phyloP scores from a whole-genome alignment of 2,797 vertebrate genomes.

The Onychomys arenicola region DNA sequence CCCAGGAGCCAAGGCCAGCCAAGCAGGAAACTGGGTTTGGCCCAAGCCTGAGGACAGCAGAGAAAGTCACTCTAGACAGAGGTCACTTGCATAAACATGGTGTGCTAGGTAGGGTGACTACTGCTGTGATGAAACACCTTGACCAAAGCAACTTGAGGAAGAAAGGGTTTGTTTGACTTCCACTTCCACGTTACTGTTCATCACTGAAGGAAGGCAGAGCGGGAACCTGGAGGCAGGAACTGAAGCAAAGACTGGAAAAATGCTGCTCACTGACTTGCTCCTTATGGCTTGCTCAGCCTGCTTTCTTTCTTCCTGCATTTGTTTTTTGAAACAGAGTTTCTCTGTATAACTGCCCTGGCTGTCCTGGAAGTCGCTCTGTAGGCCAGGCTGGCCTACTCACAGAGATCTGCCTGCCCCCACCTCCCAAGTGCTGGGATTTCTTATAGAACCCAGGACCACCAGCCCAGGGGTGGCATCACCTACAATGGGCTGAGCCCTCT shows the following conservation, averaged over 20 bases:
- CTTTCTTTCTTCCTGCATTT: background rate
- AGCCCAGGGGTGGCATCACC: background rate
- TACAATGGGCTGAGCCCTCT: background rate
- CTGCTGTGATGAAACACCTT: background rate
- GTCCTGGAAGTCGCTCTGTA: background rate
- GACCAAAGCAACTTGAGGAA: no score
- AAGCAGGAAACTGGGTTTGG: background rate
- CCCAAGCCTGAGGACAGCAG: background rate
- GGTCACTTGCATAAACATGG: background rate
- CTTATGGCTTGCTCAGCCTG: background rate
- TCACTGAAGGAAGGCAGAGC: background rate
- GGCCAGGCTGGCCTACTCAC: no score
- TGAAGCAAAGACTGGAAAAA: background rate
- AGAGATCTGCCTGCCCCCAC: background rate
- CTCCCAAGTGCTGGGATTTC: background rate
- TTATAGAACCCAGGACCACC: background rate
- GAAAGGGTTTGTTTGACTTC: no score
- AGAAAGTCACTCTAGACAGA: background rate
- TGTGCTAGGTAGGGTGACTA: background rate
- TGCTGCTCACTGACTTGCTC: background rate
- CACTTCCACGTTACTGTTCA: background rate
- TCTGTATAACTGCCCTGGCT: background rate
- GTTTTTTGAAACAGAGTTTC: background rate
- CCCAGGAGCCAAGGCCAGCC: background rate
- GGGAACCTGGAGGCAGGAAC: background rate